These are phyloP conservation scores for Drosophila pandora DNA, from an alignment of 1,140 invertebrate genomes.

Conservation along the genomic window DNA sequence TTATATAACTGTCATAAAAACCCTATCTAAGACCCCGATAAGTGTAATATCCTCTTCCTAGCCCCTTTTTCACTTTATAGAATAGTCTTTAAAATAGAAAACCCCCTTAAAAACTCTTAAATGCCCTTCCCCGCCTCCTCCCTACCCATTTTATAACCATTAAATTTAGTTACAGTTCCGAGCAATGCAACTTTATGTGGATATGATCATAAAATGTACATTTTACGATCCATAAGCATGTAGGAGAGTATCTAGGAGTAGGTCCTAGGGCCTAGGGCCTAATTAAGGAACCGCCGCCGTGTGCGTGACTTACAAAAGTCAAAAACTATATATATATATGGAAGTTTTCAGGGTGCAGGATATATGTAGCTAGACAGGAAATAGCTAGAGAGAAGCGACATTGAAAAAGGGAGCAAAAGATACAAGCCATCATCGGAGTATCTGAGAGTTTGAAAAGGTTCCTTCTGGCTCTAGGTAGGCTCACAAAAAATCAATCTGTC, in stretches of 20 bases:
- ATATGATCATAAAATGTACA: conserved; percentile 37
- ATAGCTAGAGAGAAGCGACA: conserved; percentile 18
- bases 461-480: conserved; percentile 35
- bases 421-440: conserved; percentile 36
- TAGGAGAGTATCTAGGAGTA: conserved; percentile 8
- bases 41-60: too few species aligned
- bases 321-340: conserved; percentile 28
- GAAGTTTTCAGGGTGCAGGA: conserved; percentile 55
- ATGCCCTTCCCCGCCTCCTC: background rate
- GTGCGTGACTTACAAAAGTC: conserved; percentile 67
- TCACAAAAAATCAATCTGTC: too few species aligned
- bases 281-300: conserved; percentile 50
- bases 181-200: conserved; percentile 23
- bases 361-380: conserved; percentile 41
- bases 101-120: background rate
- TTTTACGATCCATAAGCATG: conserved; percentile 36
- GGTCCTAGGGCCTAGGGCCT: conserved; percentile 6
- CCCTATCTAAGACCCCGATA: too few species aligned
- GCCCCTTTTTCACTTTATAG: too few species aligned
- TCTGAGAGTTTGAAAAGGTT: conserved; percentile 15
- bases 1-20: too few species aligned
- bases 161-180: conserved; percentile 22
- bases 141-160: conserved; percentile 4
- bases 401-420: conserved; percentile 18
- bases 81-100: too few species aligned